Evolutionary conservation across 2,888 invertebrate genomes (phyloP).

Genomic region (Cheilosia soror): DNA sequence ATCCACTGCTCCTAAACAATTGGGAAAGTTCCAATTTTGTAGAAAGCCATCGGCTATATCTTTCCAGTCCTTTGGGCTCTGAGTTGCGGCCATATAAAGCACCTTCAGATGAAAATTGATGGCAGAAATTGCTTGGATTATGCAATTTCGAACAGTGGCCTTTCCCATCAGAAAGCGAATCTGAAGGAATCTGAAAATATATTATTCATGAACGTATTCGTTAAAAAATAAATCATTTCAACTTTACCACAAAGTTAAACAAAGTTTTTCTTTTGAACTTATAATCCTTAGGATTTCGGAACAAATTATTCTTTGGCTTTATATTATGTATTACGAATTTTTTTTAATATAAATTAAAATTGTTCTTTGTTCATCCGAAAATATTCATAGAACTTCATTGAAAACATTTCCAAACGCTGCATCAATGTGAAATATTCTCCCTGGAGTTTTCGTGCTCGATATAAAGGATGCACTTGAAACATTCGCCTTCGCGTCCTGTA

Average conservation of each 20-base stretch:
- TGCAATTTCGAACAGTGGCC: neutral
- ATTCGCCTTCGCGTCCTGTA: neutral
- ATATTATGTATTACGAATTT: neutral
- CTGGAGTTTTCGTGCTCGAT: neutral
- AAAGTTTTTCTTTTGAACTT: conserved; percentile 3
- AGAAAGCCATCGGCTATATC: neutral
- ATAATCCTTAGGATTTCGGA: conserved; percentile 2
- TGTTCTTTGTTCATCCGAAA: neutral
- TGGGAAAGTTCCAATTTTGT: neutral
- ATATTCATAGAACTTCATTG: neutral
- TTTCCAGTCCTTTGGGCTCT: neutral
- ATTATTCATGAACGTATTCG: neutral
- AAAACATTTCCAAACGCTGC: too few relatives aligned
- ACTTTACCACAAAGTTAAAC: neutral
- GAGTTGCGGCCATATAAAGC: neutral
- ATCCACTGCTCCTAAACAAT: neutral
- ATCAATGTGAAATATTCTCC: too few relatives aligned
- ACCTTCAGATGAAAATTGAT: neutral
- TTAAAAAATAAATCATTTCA: neutral
- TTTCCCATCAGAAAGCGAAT: neutral
- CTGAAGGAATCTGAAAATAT: neutral
- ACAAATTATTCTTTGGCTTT: conserved; percentile 5
- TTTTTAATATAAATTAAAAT: neutral
- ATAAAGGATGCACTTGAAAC: neutral
- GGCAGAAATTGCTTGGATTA: conserved; percentile 2